phyloP scores from a whole-genome alignment of 2,113 vertebrate species.

The Noturus placidus region DNA sequence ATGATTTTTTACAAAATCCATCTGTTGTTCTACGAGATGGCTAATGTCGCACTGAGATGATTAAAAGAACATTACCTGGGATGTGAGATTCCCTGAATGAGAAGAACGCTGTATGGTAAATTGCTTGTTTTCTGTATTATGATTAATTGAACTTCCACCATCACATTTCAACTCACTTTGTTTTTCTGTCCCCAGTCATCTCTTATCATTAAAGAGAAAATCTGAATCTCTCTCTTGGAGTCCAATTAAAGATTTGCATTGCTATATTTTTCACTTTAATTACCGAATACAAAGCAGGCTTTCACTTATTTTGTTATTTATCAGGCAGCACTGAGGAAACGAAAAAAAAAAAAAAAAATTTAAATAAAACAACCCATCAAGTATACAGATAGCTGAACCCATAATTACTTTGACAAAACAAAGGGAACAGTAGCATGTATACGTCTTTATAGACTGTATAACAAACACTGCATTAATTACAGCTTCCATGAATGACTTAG shows the following conservation, averaged over 20 bases:
- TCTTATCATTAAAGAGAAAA: slow-evolving; percentile 99
- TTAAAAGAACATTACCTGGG: slow-evolving; percentile 99
- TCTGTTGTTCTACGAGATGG: slow-evolving; percentile 61
- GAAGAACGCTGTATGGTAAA: slow-evolving; percentile 82
- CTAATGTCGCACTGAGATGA: slow-evolving; percentile 89
- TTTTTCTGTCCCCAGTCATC: slow-evolving; percentile 99
- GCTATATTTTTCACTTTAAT: slow-evolving; percentile 99
- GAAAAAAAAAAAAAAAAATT: slow-evolving; percentile 76
- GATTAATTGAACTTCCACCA: slow-evolving; percentile 95
- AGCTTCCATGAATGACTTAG: slow-evolving; percentile 80
- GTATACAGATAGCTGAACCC: slow-evolving; percentile 92
- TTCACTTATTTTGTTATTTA: slow-evolving; percentile 99
- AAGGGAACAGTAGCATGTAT: slow-evolving; percentile 85
- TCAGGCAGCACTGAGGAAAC: slow-evolving; percentile 82
- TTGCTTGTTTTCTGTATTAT: slow-evolving; percentile 94
- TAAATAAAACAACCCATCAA: slow-evolving; percentile 98
- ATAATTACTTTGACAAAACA: slow-evolving; percentile 86
- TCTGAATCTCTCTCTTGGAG: slow-evolving; percentile 99
- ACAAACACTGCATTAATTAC: slow-evolving; percentile 94
- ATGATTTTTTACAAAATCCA: slow-evolving; percentile 54
- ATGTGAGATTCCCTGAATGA: slow-evolving; percentile 93
- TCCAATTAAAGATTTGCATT: slow-evolving; percentile 99
- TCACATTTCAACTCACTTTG: slow-evolving; percentile 97
- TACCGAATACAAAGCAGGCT: slow-evolving; percentile 94
- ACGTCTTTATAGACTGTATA: slow-evolving; percentile 88